Percentiles rank a stretch among this genome's conserved stretches.
These are phyloP conservation scores for Porphyrio hochstetteri DNA, from an alignment of 2,113 vertebrate species.

Conservation along the genomic window DNA sequence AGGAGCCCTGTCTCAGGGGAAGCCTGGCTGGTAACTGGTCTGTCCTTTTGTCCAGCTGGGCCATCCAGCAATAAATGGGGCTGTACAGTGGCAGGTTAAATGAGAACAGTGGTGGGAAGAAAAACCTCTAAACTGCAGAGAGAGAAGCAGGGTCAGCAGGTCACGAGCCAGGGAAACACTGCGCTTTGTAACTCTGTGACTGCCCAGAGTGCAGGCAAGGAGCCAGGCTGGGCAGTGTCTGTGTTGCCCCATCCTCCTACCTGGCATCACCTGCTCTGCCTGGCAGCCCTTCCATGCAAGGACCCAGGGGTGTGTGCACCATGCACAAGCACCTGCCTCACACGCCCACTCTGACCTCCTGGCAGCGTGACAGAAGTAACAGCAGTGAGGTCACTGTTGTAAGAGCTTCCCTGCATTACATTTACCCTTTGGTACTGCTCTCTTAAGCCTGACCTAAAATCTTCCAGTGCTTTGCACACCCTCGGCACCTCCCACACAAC, in stretches of 20 bases:
- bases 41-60: not conserved
- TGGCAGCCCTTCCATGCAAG: accelerated
- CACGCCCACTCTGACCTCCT: not conserved
- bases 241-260: accelerated
- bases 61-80: not conserved
- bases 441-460: not conserved
- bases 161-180: not conserved
- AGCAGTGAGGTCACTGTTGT: not conserved
- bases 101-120: not conserved
- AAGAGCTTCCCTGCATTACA: not conserved
- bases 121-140: not conserved
- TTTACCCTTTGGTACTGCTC: not conserved
- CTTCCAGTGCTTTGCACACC: not conserved
- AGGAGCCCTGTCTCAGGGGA: not conserved
- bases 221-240: not conserved
- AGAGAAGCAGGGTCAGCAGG: not conserved
- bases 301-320: accelerated
- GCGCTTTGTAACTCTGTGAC: not conserved
- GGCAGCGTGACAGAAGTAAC: not conserved
- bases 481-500: not conserved
- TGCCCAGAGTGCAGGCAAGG: not conserved
- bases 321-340: not conserved
- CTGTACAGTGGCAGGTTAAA: not conserved
- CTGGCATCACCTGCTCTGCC: not conserved
- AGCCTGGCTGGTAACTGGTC: not conserved